A percentile compares a stretch with the other conserved stretches of the same genome.
Conservation (phyloP, 2,113 vertebrate genomes). For the Setophaga kirtlandii region DNA sequence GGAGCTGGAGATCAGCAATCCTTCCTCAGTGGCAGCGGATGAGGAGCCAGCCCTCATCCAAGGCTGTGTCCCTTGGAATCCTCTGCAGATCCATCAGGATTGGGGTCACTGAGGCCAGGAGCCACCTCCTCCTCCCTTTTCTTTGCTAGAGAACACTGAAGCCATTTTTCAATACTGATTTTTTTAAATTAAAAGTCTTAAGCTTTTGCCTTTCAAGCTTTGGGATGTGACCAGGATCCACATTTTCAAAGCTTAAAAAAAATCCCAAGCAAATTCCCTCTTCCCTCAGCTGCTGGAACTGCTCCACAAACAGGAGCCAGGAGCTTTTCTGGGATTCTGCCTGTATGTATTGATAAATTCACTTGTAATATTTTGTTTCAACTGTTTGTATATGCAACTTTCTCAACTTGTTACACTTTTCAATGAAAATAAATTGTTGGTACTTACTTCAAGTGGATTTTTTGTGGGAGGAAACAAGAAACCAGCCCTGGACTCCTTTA, state of each 20-base stretch:
- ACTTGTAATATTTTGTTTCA: background rate
- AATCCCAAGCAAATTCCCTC: background rate
- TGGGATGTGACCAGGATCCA: background rate
- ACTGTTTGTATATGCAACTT: background rate
- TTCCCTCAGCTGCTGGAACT: background rate
- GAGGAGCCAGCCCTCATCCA: background rate
- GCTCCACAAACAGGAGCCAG: background rate
- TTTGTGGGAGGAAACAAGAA: background rate
- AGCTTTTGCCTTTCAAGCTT: background rate
- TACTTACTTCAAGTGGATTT: background rate
- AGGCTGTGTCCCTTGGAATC: background rate
- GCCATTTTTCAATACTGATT: background rate
- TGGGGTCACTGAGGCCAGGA: background rate
- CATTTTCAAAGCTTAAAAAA: background rate
- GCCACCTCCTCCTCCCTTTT: background rate
- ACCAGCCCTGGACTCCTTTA: fast-evolving
- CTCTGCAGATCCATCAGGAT: background rate
- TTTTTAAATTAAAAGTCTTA: background rate
- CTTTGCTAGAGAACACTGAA: background rate
- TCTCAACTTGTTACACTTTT: background rate
- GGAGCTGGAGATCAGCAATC: background rate
- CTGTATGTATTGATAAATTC: background rate
- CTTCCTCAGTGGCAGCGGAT: background rate
- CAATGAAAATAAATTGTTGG: constrained; percentile 11
- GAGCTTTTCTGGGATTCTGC: background rate